Evolutionary conservation across 2,113 vertebrate species (phyloP), one percentile per base, ranked within the genome.

Genomic region (Rhinopomastus cyanomelas): DNA sequence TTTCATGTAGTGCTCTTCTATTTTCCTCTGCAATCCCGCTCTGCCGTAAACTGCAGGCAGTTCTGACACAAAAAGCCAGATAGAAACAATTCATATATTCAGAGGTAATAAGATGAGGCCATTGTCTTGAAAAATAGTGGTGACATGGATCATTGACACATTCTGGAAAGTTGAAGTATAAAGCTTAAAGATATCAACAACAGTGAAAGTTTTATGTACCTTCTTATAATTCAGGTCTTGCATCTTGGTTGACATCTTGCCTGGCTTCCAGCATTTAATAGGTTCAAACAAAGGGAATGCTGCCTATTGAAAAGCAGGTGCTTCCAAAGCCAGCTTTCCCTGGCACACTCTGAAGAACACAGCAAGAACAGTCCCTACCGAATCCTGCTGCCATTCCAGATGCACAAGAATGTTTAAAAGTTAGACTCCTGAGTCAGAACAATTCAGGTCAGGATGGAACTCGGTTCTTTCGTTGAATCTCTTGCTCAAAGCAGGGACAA

Each of bases 331-430:
- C 61, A 74, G 66, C 14, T 12, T 11, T 92, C 23, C n/a, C n/a
- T 72, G 53, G 36, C 60, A 85, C 29, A 55, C 8, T 49, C 44
- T 21, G 39, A 84, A 87, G 57, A 90, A 56, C 9, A 1, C 49
- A 84, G 34, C 53, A 78, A 87, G 57, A 84, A 53, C 18, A 27
- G 14, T 75, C 89, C 13, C 21, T 49, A 84, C n/a, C n/a, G 75
- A 87, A 78, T 59, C 74, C 74, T 75, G 61, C 53, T 64, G 61
- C 78, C 39, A 52, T 81, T 89, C 29, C 85, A 90, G 85, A 88
- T 7, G 69, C 51, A 49, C 20, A 67, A 81, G 37, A 59, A 73
- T 20, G 83, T 78, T 86, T 78, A 73, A 88, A 90, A 77, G 25
- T n/a, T 72, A 53, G 61, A 79, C 66, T 62, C 34, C 69, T 67